Base-by-base conservation (phyloP, 2,113 vertebrate species). In the Aegotheles bennettii region DNA sequence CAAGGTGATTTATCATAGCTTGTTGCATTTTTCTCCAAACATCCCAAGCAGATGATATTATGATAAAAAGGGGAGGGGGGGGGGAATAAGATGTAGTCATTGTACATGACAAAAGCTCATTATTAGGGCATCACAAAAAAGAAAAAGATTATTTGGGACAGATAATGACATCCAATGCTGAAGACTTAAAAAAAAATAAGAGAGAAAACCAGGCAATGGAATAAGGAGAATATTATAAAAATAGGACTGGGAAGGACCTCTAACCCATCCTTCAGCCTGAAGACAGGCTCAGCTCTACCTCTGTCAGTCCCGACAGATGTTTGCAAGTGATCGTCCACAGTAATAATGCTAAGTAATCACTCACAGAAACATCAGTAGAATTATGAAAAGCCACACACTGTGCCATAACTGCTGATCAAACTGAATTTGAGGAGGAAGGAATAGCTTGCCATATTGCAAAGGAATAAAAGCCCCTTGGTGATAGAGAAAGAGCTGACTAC, bases 1-100 rank as follows among this genome's bases (percentile, higher is more conserved):
- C 94, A 96, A 78, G 92, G 93, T 93, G 94, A 97, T 96, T 96
- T 96, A 97, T 96, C 93, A 94, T 77, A 68, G 88, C 93, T 96
- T 90, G 93, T 94, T 96, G 96, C 83, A 53, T 96, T 93, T 93
- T 90, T 67, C 95, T 94, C 76, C 36, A 60, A 93, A 94, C 85
- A 81, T 90, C 90, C 92, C 82, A 53, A 96, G 79, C 90, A 95
- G 93, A 90, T 86, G 92, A 97, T 96, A 85, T 93, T 88, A 88
- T 71, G 92, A 90, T 92, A 91, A 83, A 89, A 95, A 53, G 51
- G 28, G 28, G 9, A 26, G 25, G 50, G 50, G 14, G 42, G 21
- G 31, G 1, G 1, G 12, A 77, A 81, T 61, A 83, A 93, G 90
- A 94, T 40, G 76, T 40, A 88, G 68, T 63, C 83, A 54, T 86